These are phyloP conservation scores for Nesometra sesokonis DNA, from an alignment of 35 echinoderm and acorn worm species.

Conservation along the genomic window DNA sequence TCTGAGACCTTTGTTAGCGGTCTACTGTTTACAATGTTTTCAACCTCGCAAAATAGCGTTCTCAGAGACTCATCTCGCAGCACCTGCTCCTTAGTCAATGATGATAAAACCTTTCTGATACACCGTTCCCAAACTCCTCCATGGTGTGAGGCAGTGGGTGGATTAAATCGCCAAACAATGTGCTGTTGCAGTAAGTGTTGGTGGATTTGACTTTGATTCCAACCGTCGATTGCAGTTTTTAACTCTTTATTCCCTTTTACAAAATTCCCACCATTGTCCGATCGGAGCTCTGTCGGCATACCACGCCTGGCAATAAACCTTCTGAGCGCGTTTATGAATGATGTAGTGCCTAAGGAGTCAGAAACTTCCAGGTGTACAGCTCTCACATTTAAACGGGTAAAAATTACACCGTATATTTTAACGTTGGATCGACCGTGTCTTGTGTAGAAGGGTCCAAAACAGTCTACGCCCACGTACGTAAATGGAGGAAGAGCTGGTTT, in stretches of 20 bases:
- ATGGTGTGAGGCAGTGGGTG: not conserved
- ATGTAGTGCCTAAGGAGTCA: not conserved
- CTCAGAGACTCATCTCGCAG: not conserved
- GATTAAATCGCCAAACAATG: conserved; percentile 8
- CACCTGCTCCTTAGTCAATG: not conserved
- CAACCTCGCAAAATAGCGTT: conserved; percentile 8
- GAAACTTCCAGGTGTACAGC: not conserved
- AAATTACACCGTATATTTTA: conserved; percentile 3
- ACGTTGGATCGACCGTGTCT: not conserved
- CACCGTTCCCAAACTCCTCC: conserved; percentile 7
- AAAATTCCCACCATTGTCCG: conserved; percentile 8
- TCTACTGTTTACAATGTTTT: conserved; percentile 4
- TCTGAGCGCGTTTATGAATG: conserved; percentile 1
- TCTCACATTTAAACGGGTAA: conserved; percentile 4
- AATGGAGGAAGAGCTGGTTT: not conserved
- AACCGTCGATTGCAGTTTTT: not conserved
- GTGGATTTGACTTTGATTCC: not conserved
- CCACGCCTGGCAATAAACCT: conserved; percentile 8
- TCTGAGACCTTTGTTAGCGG: not conserved
- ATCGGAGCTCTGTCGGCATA: not conserved
- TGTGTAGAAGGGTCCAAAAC: not conserved
- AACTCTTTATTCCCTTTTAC: conserved; percentile 5
- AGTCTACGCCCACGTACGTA: not conserved
- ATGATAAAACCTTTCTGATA: not conserved
- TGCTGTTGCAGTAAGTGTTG: not conserved